Evolutionary conservation across 2,113 vertebrate species (phyloP), one percentile per base, ranked within the genome.

Genomic region (Myrmecobius fasciatus): DNA sequence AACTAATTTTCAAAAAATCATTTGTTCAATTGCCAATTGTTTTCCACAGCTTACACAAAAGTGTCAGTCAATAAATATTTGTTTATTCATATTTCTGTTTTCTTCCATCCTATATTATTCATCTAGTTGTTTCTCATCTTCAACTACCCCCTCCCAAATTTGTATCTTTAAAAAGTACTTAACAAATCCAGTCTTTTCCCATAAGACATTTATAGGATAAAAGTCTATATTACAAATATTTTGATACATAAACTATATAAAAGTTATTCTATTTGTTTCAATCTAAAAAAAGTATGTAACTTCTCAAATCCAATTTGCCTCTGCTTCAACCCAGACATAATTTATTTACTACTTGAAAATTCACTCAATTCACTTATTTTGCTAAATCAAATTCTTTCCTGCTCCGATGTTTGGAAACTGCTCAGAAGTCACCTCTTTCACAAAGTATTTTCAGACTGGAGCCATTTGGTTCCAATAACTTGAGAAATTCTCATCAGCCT

Each of bases 351-450:
- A 31, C 22, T 48, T 51, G 9, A n/a, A n/a, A n/a, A n/a, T 26
- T 90, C 47, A n/a, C n/a, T 9, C 43, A 93, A 11, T 51, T 51
- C 49, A 51, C 48, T 94, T 88, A 52, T 26, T 52, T 20, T 28
- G 9, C 60, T 60, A 25, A 89, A 67, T 12, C 4, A 53, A 53
- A n/a, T 53, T 56, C 46, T 91, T 52, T 90, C 10, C 48, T 60
- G 56, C 75, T 75, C 36, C 20, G 4, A n/a, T 75, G 36, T 20
- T 67, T 51, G 31, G 48, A 94, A 97, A 94, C 17, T 83, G 92
- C 26, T 91, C 31, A 88, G 92, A 56, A 93, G 53, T 93, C 46
- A 25, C 36, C 1, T 89, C 52, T 14, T 51, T 88, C 67, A 22
- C 25, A n/a, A 88, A 96, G 91, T n/a, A 1, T 8, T 95, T 91